phyloP scores from a whole-genome alignment of 64 coral and sea anemone species.

The Exaiptasia diaphana region DNA sequence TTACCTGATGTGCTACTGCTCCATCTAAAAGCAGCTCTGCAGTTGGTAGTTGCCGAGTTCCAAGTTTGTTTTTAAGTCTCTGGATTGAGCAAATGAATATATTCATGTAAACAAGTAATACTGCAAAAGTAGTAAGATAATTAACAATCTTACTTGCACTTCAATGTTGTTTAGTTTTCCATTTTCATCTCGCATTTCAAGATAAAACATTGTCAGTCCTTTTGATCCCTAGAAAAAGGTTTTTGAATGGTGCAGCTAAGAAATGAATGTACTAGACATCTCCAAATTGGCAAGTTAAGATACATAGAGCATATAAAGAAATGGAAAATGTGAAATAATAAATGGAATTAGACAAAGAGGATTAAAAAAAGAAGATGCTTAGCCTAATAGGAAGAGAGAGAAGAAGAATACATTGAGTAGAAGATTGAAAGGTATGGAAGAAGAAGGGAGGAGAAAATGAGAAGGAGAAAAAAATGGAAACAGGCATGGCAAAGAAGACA shows the following conservation, averaged over 20 bases:
- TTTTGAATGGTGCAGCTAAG: neutral
- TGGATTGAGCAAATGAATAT: neutral
- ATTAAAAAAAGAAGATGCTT: too few species aligned
- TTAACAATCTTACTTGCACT: conserved; percentile 50
- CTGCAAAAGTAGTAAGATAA: neutral
- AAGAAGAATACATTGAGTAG: too few species aligned
- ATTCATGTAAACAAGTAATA: neutral
- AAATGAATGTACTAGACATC: too few species aligned
- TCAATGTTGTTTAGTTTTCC: conserved; percentile 82
- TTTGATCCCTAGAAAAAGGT: conserved; percentile 59
- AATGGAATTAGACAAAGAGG: too few species aligned
- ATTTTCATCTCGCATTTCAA: conserved; percentile 66
- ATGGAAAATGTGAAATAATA: too few species aligned
- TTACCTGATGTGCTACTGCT: conserved; percentile 69
- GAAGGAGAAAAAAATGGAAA: too few species aligned
- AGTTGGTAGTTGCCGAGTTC: conserved; percentile 85
- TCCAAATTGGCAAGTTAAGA: too few species aligned
- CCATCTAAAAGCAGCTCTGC: conserved; percentile 88
- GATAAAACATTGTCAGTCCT: conserved; percentile 86
- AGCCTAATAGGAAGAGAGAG: too few species aligned
- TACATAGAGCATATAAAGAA: too few species aligned
- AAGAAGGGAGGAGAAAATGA: too few species aligned
- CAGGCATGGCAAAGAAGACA: too few species aligned
- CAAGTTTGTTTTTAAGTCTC: conserved; percentile 88
- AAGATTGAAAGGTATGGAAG: too few species aligned